phyloP scores from a whole-genome alignment of 2,113 vertebrate genomes.

The Labeo rohita region DNA sequence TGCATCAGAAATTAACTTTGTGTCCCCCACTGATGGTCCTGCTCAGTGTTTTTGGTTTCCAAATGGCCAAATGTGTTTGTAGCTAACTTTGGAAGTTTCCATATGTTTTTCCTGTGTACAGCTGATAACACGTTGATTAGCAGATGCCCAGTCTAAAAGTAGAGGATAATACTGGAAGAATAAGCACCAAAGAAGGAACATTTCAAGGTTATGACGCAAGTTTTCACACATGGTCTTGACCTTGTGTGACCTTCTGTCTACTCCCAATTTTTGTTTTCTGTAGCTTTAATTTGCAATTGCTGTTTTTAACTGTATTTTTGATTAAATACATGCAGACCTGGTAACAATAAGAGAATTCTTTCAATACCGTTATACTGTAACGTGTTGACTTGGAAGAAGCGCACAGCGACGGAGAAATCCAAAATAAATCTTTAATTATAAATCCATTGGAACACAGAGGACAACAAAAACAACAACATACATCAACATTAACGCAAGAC shows the following conservation, averaged over 20 bases:
- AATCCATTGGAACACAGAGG: too few relatives aligned
- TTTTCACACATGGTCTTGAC: slow-evolving; percentile 19
- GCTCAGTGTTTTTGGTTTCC: not conserved
- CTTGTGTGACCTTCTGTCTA: not conserved
- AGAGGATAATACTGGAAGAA: not conserved
- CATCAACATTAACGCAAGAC: too few relatives aligned
- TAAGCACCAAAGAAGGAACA: not conserved
- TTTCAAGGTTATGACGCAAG: slow-evolving; percentile 18
- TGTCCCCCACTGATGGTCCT: not conserved
- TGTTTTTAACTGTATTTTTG: too few relatives aligned
- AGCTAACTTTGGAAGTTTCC: not conserved
- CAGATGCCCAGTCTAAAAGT: slow-evolving; percentile 18
- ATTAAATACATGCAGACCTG: not conserved
- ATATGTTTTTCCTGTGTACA: not conserved
- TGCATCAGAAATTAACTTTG: not conserved
- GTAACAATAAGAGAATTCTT: not conserved
- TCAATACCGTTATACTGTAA: too few relatives aligned
- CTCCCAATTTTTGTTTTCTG: not conserved
- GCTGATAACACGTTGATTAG: slow-evolving; percentile 20
- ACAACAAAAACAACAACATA: too few relatives aligned
- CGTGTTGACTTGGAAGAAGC: too few relatives aligned
- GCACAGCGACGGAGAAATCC: too few relatives aligned
- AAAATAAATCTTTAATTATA: too few relatives aligned
- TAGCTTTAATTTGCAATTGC: too few relatives aligned
- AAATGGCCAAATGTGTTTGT: not conserved